These are phyloP conservation scores for Pseudoatta argentina DNA, from an alignment of 1,140 invertebrate genomes.

Conservation along the genomic window DNA sequence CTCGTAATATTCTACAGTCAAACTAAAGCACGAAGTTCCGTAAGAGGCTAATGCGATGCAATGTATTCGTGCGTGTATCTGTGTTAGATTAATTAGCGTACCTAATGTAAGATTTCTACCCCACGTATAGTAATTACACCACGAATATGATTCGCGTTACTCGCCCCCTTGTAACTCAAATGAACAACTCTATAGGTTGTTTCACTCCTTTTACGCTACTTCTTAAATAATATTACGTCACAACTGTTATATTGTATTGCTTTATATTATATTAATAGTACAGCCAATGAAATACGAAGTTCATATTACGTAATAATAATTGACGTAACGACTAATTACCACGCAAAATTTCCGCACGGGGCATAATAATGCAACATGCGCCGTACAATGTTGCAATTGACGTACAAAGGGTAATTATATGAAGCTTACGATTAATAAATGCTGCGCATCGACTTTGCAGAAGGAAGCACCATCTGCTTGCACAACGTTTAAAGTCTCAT, in stretches of 20 bases:
- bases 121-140: conserved; percentile 30
- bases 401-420: conserved; percentile 63
- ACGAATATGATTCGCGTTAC: background rate
- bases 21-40: conserved; percentile 53
- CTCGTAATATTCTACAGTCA: conserved; percentile 45
- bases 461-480: conserved; percentile 58
- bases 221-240: conserved; percentile 5
- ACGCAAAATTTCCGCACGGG: background rate
- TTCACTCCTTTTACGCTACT: background rate
- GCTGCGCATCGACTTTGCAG: conserved; percentile 45
- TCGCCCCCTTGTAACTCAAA: background rate
- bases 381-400: conserved; percentile 41
- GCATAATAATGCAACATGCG: conserved; percentile 28
- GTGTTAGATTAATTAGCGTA: conserved; percentile 55
- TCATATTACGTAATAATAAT: conserved; percentile 24
- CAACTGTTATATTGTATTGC: background rate
- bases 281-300: background rate
- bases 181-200: background rate
- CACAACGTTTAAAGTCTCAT: conserved; percentile 71
- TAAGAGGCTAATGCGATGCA: conserved; percentile 36
- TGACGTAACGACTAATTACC: background rate
- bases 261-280: background rate
- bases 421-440: conserved; percentile 70
- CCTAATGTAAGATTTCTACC: conserved; percentile 24
- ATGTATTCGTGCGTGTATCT: conserved; percentile 42